Evolutionary conservation across 2,888 invertebrate species (phyloP).

Genomic region (Brachypterus glaber): DNA sequence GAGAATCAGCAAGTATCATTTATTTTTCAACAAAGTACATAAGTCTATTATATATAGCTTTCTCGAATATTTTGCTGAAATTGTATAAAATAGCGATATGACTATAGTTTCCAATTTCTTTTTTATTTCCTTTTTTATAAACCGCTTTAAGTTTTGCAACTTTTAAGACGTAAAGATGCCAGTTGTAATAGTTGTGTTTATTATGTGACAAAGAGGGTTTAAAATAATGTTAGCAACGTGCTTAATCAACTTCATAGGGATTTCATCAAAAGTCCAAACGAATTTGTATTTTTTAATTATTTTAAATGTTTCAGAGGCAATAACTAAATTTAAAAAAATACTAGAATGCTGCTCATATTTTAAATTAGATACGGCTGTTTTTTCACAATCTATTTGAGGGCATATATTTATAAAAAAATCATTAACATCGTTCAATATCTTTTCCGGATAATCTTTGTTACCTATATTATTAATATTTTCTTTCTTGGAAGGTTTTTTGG

Average conservation of each 20-base stretch:
- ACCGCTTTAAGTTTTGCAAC: background rate
- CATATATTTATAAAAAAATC: constrained; percentile 8
- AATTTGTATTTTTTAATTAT: constrained; percentile 11
- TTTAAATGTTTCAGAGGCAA: constrained; percentile 6
- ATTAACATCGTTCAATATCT: constrained; percentile 5
- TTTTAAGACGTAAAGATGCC: constrained; percentile 11
- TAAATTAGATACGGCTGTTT: background rate
- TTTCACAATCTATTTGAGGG: constrained; percentile 5
- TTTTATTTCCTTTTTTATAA: no score
- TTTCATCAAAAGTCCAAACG: constrained; percentile 11
- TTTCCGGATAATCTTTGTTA: background rate
- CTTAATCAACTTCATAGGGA: constrained; percentile 10
- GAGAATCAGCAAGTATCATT: background rate
- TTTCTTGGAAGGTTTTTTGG: background rate
- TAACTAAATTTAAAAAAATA: no score
- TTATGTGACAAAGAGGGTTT: constrained; percentile 6
- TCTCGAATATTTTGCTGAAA: no score
- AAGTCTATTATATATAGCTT: background rate
- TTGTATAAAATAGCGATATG: no score
- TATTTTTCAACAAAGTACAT: background rate
- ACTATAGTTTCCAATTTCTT: no score
- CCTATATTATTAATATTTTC: background rate
- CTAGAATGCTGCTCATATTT: background rate
- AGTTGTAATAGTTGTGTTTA: constrained; percentile 7
- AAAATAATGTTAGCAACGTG: constrained; percentile 3